These are phyloP conservation scores for Heliconius erato DNA, from an alignment of 2,888 invertebrate species.

Conservation along the genomic window DNA sequence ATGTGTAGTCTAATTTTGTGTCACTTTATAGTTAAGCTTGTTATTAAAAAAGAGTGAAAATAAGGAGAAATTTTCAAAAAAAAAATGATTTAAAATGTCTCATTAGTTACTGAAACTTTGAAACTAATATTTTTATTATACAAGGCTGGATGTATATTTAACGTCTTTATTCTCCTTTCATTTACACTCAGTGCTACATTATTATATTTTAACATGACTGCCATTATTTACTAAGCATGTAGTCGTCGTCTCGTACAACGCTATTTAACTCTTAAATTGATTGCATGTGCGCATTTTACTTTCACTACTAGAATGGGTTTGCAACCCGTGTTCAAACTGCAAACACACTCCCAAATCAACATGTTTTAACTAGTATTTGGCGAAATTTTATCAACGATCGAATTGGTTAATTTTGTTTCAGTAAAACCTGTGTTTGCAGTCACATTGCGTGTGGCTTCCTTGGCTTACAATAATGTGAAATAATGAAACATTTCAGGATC, in stretches of 20 bases:
- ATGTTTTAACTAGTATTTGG: not conserved
- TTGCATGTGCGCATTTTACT: conserved; percentile 32
- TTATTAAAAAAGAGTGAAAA: not conserved
- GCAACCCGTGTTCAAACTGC: conserved; percentile 75
- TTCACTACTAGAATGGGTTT: conserved; percentile 57
- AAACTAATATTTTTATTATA: not conserved
- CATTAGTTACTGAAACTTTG: not conserved
- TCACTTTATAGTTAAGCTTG: conserved; percentile 13
- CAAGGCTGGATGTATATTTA: not conserved
- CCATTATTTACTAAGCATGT: conserved; percentile 16
- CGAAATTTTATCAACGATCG: conserved; percentile 1
- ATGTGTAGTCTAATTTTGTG: conserved; percentile 12
- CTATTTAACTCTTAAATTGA: conserved; percentile 10
- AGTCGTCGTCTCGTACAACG: conserved; percentile 8
- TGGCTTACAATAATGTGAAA: conserved; percentile 35
- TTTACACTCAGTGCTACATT: not conserved
- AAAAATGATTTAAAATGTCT: not conserved
- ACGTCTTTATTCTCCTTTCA: not conserved
- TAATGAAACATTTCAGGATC: conserved; percentile 86
- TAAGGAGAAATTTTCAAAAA: not conserved
- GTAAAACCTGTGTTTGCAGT: conserved; percentile 73
- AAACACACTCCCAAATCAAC: conserved; percentile 67
- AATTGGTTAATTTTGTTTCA: conserved; percentile 11
- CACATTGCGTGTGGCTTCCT: conserved; percentile 71
- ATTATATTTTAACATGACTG: conserved; percentile 14